Evolutionary conservation across 2,888 invertebrate species (phyloP).

Genomic region (Parnassius smintheus): DNA sequence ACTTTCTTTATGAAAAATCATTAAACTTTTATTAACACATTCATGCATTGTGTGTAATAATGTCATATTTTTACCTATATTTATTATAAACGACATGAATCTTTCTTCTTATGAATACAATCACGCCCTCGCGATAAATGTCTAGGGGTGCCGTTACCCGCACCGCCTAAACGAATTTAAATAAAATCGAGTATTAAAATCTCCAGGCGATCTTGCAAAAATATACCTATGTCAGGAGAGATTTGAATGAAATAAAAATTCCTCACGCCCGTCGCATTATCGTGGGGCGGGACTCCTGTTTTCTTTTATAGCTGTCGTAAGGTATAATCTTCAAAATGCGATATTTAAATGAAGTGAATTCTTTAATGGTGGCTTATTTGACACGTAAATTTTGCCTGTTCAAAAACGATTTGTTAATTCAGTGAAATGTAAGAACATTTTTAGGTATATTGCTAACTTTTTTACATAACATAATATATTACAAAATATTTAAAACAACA

Average conservation of each 20-base stretch:
- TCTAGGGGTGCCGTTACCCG: slow-evolving; percentile 70
- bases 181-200: slow-evolving; percentile 80
- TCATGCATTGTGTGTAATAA: too few relatives aligned
- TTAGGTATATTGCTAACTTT: too few relatives aligned
- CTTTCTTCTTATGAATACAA: slow-evolving; percentile 70
- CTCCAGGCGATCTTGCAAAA: slow-evolving; percentile 75
- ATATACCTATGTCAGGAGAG: slow-evolving; percentile 80
- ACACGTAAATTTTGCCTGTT: slow-evolving; percentile 64
- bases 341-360: slow-evolving; percentile 81
- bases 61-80: background rate
- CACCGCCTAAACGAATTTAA: slow-evolving; percentile 77
- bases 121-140: slow-evolving; percentile 75
- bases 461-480: too few relatives aligned
- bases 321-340: slow-evolving; percentile 81
- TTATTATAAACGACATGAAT: slow-evolving; percentile 33
- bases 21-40: too few relatives aligned
- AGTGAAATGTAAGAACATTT: slow-evolving; percentile 27
- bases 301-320: slow-evolving; percentile 81
- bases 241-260: slow-evolving; percentile 81
- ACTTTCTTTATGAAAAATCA: too few relatives aligned
- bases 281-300: slow-evolving; percentile 76
- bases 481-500: too few relatives aligned
- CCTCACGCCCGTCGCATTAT: slow-evolving; percentile 77
- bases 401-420: slow-evolving; percentile 70
- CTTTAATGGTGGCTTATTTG: slow-evolving; percentile 67